Percentiles rank a stretch among this genome's conserved stretches.
Conservation (phyloP, 2,888 invertebrate species). For the Erpobdella octoculata region DNA sequence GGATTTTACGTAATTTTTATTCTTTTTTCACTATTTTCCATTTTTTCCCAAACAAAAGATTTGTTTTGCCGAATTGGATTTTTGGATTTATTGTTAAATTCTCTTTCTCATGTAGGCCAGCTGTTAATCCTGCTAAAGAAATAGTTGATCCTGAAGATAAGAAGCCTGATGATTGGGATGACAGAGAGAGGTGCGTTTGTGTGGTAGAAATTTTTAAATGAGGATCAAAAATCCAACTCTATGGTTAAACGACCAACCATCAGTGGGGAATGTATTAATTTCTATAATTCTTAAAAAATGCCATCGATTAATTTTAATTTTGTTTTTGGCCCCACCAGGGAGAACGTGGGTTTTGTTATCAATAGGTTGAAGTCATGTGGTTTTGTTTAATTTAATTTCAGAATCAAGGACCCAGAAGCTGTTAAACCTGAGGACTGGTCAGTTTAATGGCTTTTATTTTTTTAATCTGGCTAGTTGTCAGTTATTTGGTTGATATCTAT, state of each 20-base stretch:
- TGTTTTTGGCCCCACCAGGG: background rate
- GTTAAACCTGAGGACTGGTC: slow-evolving; percentile 83
- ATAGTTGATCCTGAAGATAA: slow-evolving; percentile 78
- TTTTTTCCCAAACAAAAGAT: background rate
- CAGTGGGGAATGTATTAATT: background rate
- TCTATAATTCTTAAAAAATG: background rate
- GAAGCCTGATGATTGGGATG: slow-evolving; percentile 90
- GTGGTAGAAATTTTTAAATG: too few relatives aligned
- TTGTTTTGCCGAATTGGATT: background rate
- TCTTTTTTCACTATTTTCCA: background rate
- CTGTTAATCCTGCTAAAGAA: slow-evolving; percentile 88
- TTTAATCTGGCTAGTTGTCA: too few relatives aligned
- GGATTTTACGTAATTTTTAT: slow-evolving; percentile 64
- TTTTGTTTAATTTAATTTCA: slow-evolving; percentile 32
- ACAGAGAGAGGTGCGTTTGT: slow-evolving; percentile 74
- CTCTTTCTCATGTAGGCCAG: slow-evolving; percentile 62
- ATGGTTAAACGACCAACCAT: too few relatives aligned
- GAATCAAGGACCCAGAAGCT: slow-evolving; percentile 76
- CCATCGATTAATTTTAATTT: background rate
- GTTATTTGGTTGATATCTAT: too few relatives aligned
- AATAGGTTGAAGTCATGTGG: background rate
- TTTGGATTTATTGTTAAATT: background rate
- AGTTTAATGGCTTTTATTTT: too few relatives aligned
- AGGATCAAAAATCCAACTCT: too few relatives aligned
- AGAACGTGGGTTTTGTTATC: background rate